Percentiles rank a stretch among this genome's conserved stretches.
Conservation (phyloP, 2,113 vertebrate species). For the Ornithorhynchus anatinus region DNA sequence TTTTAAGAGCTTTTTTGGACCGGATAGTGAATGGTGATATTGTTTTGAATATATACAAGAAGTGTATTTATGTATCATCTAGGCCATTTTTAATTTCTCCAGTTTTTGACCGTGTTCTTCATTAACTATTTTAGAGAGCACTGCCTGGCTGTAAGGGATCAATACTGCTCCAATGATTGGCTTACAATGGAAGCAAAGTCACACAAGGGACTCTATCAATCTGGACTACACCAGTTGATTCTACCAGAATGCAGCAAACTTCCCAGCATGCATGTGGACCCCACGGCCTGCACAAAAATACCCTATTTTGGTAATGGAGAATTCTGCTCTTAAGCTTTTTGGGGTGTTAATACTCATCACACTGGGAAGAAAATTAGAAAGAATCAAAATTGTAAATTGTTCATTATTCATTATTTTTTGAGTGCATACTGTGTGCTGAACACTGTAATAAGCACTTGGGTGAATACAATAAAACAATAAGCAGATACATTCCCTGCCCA, state of each 20-base stretch:
- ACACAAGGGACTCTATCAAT: constrained; percentile 70
- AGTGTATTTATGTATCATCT: not conserved
- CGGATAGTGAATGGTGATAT: not conserved
- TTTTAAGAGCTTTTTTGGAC: not conserved
- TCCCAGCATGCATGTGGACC: constrained; percentile 81
- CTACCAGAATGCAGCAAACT: constrained; percentile 84
- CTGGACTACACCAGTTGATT: constrained; percentile 65
- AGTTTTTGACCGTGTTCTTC: constrained; percentile 59
- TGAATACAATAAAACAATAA: too few species aligned
- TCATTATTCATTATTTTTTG: too few species aligned
- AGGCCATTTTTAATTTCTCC: not conserved
- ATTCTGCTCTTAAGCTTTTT: too few species aligned
- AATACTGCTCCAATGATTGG: constrained; percentile 95
- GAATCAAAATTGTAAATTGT: too few species aligned
- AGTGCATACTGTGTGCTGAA: too few species aligned
- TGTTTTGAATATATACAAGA: constrained; percentile 15
- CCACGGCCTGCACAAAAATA: constrained; percentile 78
- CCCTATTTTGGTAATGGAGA: constrained; percentile 84
- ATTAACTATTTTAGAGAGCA: constrained; percentile 82
- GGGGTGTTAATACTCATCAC: too few species aligned
- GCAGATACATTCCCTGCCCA: too few species aligned
- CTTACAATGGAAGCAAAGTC: constrained; percentile 76
- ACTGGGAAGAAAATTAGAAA: too few species aligned
- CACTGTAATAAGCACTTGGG: too few species aligned
- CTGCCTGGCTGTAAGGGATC: constrained; percentile 92